Conservation (phyloP, 2,888 invertebrate genomes). For the Nemapogon koenigi region DNA sequence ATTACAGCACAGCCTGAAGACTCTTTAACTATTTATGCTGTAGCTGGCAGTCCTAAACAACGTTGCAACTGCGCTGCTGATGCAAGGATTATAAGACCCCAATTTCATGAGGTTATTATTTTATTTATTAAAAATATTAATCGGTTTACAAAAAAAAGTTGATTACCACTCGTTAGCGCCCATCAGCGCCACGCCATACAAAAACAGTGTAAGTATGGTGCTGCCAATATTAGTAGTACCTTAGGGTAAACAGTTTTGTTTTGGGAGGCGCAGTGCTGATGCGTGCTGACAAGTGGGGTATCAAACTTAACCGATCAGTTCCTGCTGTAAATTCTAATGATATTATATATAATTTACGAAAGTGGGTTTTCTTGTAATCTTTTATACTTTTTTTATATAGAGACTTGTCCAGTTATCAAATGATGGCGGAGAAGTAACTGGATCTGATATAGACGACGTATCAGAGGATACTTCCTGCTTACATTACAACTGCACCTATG, state of each 20-base stretch:
- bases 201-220: too few species aligned
- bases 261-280: too few species aligned
- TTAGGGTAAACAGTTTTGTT: too few species aligned
- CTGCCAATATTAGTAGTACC: too few species aligned
- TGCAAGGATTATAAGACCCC: conserved; percentile 31
- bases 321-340: too few species aligned
- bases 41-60: conserved; percentile 40
- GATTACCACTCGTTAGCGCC: too few species aligned
- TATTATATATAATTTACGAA: too few species aligned
- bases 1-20: conserved; percentile 95
- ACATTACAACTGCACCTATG: conserved; percentile 51
- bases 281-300: too few species aligned
- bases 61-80: conserved; percentile 40
- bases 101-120: conserved; percentile 50
- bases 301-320: too few species aligned
- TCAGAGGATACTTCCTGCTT: conserved; percentile 38
- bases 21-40: conserved; percentile 70
- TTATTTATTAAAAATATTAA: background rate
- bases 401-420: conserved; percentile 36
- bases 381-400: conserved; percentile 24
- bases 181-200: too few species aligned
- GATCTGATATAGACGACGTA: conserved; percentile 39
- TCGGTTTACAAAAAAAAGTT: too few species aligned
- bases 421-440: conserved; percentile 30
- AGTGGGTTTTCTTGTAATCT: conserved; percentile 11